Evolutionary conservation across 2,797 vertebrate species (phyloP), one percentile per base, ranked within the genome.

Genomic region (Loris lydekkerianus): DNA sequence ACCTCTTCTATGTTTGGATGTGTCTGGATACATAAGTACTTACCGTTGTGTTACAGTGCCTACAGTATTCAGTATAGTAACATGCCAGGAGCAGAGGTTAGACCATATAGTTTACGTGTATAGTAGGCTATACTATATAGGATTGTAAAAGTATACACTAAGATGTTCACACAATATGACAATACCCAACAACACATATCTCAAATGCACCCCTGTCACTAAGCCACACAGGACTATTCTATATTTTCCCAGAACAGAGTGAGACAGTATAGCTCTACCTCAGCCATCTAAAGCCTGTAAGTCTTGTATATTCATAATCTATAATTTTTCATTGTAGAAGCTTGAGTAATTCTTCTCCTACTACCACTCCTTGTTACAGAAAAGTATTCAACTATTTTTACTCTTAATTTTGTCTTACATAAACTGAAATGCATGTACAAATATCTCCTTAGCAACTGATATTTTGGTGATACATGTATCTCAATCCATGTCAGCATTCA

Each of bases 351-450:
- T 17, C 46, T 89, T 46, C 43, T 7, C n/a, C 56, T 10, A 7
- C 43, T 21, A 37, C 34, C 1, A 21, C 34, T 8, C 63, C 34
- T 40, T 49, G 10, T 49, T 92, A 84, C 3, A 91, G 56, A 96
- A 91, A 43, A 72, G 1, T 20, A 94, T 73, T 85, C n/a, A 81
- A 94, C 34, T 40, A 70, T n/a, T 85, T 85, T 21, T 93, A 29
- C 46, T 84, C 25, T 90, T 92, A 94, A 72, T n/a, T 96, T 81
- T 20, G 34, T 75, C 89, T 93, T 87, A 15, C 40, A 88, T 70
- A 65, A 94, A 92, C 14, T 49, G 21, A 78, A 56, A 69, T 31
- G 21, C 4, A 49, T 65, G 93, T 70, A 21, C 60, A 83, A 85
- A 23, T 60, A 60, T 77, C 80, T 92, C 75, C 83, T 65, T 46